These are phyloP conservation scores for Ophioninae sp. DNA, from an alignment of 2,888 invertebrate species.

Conservation along the genomic window DNA sequence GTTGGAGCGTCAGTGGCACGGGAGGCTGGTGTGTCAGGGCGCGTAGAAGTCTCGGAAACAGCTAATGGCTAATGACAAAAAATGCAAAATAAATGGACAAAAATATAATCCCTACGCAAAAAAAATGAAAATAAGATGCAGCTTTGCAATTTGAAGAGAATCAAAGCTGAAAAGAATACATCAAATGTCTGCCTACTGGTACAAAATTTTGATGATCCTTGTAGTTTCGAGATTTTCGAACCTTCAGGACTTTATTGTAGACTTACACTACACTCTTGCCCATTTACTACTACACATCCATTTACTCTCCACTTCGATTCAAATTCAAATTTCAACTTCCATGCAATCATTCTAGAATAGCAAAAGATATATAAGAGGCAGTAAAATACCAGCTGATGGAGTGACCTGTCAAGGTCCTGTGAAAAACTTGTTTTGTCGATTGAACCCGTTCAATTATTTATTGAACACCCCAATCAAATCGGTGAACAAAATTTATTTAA, in stretches of 20 bases:
- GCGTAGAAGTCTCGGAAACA: not conserved
- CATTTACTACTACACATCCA: no score
- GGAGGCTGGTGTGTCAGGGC: not conserved
- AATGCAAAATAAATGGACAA: not conserved
- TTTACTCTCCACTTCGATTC: no score
- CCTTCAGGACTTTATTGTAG: not conserved
- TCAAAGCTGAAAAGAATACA: not conserved
- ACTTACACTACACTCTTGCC: not conserved
- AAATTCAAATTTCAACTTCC: not conserved
- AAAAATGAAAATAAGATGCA: not conserved
- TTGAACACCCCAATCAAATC: no score
- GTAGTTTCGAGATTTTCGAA: not conserved
- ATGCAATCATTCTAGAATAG: not conserved
- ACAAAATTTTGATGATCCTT: not conserved
- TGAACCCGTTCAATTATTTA: no score
- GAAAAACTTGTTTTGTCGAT: no score
- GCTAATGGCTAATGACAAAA: not conserved
- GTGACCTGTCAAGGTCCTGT: no score
- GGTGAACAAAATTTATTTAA: no score
- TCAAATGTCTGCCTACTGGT: not conserved
- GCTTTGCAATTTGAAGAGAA: not conserved
- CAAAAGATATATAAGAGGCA: not conserved
- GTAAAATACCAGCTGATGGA: not conserved
- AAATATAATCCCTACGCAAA: not conserved
- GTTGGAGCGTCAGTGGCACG: not conserved